phyloP scores from a whole-genome alignment of 2,797 vertebrate genomes.

The Lutjanus argentimaculatus region DNA sequence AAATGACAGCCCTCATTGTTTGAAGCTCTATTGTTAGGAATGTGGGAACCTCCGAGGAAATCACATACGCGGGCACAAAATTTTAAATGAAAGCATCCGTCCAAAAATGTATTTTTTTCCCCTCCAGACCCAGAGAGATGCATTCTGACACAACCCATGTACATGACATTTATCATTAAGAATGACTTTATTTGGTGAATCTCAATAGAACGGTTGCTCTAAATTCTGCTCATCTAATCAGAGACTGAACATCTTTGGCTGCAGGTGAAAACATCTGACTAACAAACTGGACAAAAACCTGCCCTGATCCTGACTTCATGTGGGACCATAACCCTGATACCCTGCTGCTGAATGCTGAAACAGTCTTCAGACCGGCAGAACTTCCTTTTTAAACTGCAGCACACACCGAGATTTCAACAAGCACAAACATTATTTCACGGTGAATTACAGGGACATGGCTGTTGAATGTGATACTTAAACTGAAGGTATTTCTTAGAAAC shows the following conservation, averaged over 20 bases:
- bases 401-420: not conserved
- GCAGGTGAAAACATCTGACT: conserved; percentile 5
- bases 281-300: not conserved
- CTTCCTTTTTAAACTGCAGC: not conserved
- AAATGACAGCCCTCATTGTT: conserved; percentile 26
- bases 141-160: not conserved
- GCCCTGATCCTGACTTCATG: not conserved
- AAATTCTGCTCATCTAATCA: conserved; percentile 3
- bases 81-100: conserved; percentile 23
- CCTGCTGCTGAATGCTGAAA: not conserved
- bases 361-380: not conserved
- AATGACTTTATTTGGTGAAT: not conserved
- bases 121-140: not conserved
- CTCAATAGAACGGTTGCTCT: not conserved
- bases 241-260: not conserved
- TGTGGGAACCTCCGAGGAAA: conserved; percentile 14
- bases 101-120: not conserved
- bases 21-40: conserved; percentile 6
- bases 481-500: not conserved
- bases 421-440: not conserved
- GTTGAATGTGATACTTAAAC: not conserved
- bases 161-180: not conserved
- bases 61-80: not conserved
- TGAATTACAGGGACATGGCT: not conserved
- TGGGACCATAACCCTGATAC: not conserved